Conservation (phyloP, 1,140 invertebrate species). For the Anadara kagoshimensis region DNA sequence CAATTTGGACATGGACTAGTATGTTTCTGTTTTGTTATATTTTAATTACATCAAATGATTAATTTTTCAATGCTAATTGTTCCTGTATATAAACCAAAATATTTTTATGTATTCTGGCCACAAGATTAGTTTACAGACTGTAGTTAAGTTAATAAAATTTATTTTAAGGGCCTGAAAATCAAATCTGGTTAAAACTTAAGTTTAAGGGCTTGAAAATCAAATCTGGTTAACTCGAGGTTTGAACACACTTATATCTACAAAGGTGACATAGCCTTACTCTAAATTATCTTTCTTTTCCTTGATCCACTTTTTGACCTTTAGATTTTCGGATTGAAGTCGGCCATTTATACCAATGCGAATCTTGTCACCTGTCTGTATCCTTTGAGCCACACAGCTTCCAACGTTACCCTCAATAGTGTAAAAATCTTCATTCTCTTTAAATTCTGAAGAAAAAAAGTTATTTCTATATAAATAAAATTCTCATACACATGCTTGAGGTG, state of each 20-base stretch:
- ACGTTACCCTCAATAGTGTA: constrained; percentile 67
- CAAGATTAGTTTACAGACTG: neutral
- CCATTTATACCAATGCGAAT: constrained; percentile 69
- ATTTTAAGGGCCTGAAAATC: neutral
- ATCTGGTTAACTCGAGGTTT: neutral
- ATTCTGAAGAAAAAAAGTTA: too few species aligned
- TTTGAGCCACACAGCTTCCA: constrained; percentile 61
- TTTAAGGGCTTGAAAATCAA: neutral
- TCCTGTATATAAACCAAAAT: neutral
- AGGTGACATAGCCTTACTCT: neutral
- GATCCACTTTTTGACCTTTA: constrained; percentile 54
- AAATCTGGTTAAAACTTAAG: neutral
- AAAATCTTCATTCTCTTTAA: constrained; percentile 53
- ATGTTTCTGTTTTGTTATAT: neutral
- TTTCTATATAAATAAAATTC: too few species aligned
- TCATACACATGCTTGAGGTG: too few species aligned
- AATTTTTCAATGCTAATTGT: neutral
- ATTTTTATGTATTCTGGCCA: neutral
- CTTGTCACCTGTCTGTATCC: constrained; percentile 63
- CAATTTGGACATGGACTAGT: neutral
- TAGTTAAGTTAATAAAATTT: neutral
- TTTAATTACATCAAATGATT: neutral
- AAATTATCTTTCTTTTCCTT: neutral
- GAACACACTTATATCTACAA: neutral
- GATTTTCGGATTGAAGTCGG: constrained; percentile 51